Base-by-base conservation (phyloP, 2,113 vertebrate species). In the Ardeotis arabs region DNA sequence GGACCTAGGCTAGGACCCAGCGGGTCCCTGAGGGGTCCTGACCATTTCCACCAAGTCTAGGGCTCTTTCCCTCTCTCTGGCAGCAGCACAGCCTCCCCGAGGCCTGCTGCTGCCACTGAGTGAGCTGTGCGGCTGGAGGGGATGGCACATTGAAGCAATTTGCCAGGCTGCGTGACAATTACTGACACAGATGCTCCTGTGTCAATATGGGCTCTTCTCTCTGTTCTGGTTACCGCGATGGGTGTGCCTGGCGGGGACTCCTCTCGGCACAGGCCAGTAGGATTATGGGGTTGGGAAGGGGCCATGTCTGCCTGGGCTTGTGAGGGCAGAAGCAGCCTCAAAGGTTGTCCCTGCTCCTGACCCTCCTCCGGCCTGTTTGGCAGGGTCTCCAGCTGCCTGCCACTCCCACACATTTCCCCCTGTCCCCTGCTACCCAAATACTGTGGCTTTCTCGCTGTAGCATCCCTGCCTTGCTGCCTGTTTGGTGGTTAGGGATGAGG, bases 171-270 rank as follows among this genome's bases (percentile, higher is more conserved):
- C 9, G 8, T 81, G 95, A 95, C 96, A 96, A 96, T 95, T 97
- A 97, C 92, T 93, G 96, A 96, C 96, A 97, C 95, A 97, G 97
- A 97, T 97, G 96, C 95, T 96, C 94, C 95, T 97, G 95, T 96
- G 97, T 96, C 96, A 97, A 96, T 97, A 95, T 97, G 96, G 97
- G 97, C 97, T 96, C 90, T 69, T 93, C 84, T 91, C 84, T 87
- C 92, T 16, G 0, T 91, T 96, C 90, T 93, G 92, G 84, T 95
- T 95, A 93, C 93, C 94, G 95, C 67, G 0, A 95, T 95, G 92
- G 97, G 95, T 97, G 96, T 95, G 95, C 91, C 95, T 97, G 97
- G 96, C 95, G 74, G 84, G 64, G 89, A 95, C 75, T 92, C 56
- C 90, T 82, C 63, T 89, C 78, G 0, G 70, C 84, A 60, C 67